Base-by-base conservation (phyloP, 2,797 vertebrate genomes). In the Darevskia nairensis region DNA sequence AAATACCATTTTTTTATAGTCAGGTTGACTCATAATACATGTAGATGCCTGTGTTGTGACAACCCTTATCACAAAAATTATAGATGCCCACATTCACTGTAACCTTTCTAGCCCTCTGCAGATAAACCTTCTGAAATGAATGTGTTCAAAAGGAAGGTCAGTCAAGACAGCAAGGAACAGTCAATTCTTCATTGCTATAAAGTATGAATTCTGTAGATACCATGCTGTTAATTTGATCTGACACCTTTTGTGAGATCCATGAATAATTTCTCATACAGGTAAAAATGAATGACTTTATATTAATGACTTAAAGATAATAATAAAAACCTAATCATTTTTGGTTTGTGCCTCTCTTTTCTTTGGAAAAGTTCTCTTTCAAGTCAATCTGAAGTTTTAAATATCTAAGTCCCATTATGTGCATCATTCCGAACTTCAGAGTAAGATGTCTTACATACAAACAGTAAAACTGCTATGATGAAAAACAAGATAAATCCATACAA, bases 1-100 rank as follows among this genome's bases (percentile, higher is more conserved):
- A 85, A n/a, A 66, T 8, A 82, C 76, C 64, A 7, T 13, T n/a
- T 66, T 41, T 77, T 39, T 17, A 64, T 11, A 39, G 11, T 86
- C 61, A 46, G 27, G 3, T 68, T 86, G 75, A 78, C 84, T 85
- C 84, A 77, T n/a, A 85, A 77, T 66, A n/a, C 25, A 77, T 9
- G 76, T 64, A 77, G 23, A 29, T 44, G 55, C 9, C 41, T 39
- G n/a, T 55, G 21, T 35, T 59, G 23, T 77, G 55, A 77, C 39
- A 85, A 64, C 76, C 11, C 27, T 74, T 46, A 64, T 13, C 55
- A 64, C 23, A 77, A 23, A 61, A n/a, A 44, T 32, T 44, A 64
- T 35, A 77, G 35, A 32, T 66, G n/a, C 39, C 41, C 7, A 50
- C 61, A 25, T 68, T 68, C 61, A 68, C 6, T 46, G 32, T 78